Evolutionary conservation across 2,888 invertebrate genomes (phyloP), one percentile per base, ranked within the genome.

Genomic region (Acanthopleura granulata): DNA sequence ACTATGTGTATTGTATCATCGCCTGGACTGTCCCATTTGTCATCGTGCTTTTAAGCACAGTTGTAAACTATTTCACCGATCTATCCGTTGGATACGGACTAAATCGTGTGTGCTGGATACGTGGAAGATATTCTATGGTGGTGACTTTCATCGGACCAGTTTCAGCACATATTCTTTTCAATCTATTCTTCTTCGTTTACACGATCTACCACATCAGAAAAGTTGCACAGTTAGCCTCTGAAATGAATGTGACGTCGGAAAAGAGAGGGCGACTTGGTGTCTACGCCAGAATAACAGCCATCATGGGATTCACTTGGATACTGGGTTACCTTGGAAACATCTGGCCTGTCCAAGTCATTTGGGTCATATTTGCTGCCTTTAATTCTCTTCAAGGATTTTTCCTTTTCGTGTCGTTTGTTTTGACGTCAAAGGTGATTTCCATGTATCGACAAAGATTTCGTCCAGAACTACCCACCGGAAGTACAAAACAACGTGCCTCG

Each of bases 241-340:
- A 71, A 49, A 71, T 71, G 40, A 71, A 49, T 22, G 22, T 71
- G 16, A 49, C 71, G 18, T 18, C 40, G 11, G 40, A 16, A 15
- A 71, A 49, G 40, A 40, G 49, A 6, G 40, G 50, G 9, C 71
- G 49, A 40, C 71, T 40, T 18, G n/a, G 40, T 6, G 71, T 71
- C 6, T 49, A 49, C 40, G 50, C 27, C 40, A 40, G 71, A 49
- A 49, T 71, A 40, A 22, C 71, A 22, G 71, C 71, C n/a, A 40
- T 71, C 6, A 49, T 71, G 40, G 71, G 71, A 1, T 71, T 71
- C 9, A 71, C 50, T 18, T 71, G 71, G 71, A 49, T 49, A 4
- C 40, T 71, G 1, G 71, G 71, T 40, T 71, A 71, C 25, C 18
- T 71, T 16, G 49, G 49, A 16, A 49, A 40, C 40, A 22, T 71